Conservation (phyloP, 2,113 vertebrate genomes). For the Dromaius novaehollandiae region DNA sequence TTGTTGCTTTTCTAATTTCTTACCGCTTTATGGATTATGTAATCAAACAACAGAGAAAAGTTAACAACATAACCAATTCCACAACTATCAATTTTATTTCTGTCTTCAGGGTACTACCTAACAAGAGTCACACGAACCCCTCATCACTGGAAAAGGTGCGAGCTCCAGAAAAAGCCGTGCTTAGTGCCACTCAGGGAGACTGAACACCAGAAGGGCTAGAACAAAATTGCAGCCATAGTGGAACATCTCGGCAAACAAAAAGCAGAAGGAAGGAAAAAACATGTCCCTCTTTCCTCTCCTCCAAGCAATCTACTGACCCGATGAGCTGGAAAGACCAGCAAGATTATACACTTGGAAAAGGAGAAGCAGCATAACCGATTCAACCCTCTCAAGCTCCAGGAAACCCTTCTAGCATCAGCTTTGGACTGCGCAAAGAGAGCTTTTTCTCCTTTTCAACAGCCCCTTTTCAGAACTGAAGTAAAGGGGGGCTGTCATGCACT, state of each 20-base stretch:
- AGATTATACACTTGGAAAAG: neutral
- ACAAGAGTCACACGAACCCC: neutral
- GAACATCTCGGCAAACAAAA: neutral
- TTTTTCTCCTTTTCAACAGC: neutral
- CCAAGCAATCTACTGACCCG: neutral
- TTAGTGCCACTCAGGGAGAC: neutral
- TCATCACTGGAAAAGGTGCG: neutral
- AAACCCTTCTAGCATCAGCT: fast-evolving
- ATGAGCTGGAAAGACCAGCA: neutral
- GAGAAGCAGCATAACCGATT: neutral
- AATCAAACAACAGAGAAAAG: neutral
- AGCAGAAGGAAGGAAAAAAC: neutral
- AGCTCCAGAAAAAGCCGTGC: neutral
- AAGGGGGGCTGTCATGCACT: neutral
- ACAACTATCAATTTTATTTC: neutral
- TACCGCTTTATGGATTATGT: neutral
- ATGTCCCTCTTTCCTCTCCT: neutral
- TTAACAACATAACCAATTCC: neutral
- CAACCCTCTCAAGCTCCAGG: neutral
- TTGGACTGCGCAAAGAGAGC: neutral
- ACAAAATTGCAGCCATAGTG: neutral
- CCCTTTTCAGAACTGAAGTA: neutral
- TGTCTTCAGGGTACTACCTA: neutral
- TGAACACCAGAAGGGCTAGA: neutral
- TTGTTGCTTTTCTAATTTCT: neutral